Evolutionary conservation across 2,797 vertebrate species (phyloP).

Genomic region (Muraenolepis orangiensis): DNA sequence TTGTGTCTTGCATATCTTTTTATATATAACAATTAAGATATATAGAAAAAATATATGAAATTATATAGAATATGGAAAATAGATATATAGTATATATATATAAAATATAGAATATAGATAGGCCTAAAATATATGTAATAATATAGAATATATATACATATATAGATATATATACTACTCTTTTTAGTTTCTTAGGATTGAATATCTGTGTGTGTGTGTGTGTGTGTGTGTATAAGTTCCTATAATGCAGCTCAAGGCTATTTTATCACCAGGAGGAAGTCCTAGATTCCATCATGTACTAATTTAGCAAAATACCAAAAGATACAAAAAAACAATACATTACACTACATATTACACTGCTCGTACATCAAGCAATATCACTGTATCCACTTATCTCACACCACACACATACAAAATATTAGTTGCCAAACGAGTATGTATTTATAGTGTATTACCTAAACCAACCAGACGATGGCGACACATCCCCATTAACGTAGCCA

Average conservation of each 20-base stretch:
- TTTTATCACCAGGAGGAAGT: background rate
- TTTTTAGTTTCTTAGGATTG: too few relatives aligned
- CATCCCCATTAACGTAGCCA: background rate
- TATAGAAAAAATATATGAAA: too few relatives aligned
- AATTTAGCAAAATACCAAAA: too few relatives aligned
- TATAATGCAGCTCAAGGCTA: background rate
- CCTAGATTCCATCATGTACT: too few relatives aligned
- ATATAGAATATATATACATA: background rate
- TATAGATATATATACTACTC: too few relatives aligned
- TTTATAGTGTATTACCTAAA: background rate
- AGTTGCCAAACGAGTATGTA: background rate
- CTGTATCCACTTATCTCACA: background rate
- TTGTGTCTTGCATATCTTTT: too few relatives aligned
- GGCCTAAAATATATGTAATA: background rate
- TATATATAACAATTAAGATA: too few relatives aligned
- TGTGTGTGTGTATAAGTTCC: conserved; percentile 1
- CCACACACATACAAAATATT: background rate
- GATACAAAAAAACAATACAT: background rate
- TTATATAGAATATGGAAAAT: too few relatives aligned
- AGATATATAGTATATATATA: too few relatives aligned
- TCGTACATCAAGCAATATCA: background rate
- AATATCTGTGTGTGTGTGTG: background rate
- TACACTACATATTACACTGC: background rate
- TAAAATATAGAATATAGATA: background rate
- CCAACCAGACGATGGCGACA: background rate